Evolutionary conservation across 2,888 invertebrate genomes (phyloP), one percentile per base, ranked within the genome.

Genomic region (Lacanobia wlatinum): DNA sequence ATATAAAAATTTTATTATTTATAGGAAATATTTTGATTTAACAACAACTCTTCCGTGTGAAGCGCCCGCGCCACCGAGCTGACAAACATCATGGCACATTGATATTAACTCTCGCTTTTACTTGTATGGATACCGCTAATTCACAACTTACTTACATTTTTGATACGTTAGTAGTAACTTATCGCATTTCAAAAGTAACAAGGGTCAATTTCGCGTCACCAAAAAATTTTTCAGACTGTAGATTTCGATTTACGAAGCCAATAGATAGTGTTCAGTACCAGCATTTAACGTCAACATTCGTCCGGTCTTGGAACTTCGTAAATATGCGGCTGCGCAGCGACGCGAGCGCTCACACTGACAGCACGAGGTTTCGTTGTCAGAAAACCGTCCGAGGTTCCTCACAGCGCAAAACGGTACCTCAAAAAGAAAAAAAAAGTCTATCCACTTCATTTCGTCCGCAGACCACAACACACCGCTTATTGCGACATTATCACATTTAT

Each of bases 11-110:
- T 95, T 96, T 85, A 85, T 94, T 96, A 96, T 96, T 85, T 96
- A 94, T 96, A 96, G 96, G 96, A 96, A 95, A 96, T 96, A 95
- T 96, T 96, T 96, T 95, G 95, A 95, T 95, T 95, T 92, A 95
- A 96, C 95, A 95, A 95, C 94, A 94, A 91, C 90, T 90, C 87
- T 87, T 84, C 89, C 83, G 89, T 77, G 90, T 86, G 87, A 82
- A 82, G 82, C 90, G 88, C 89, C 88, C 88, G 90, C 91, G 88
- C 87, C 89, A 77, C 74, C 76, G 73, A 86, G 78, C 80, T 81
- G 84, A 80, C 87, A 38, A 74, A 73, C 74, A 70, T 67, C 87
- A 95, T 95, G 95, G 95, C 95, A 95, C 95, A 91, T 89, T 86
- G 79, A 80, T 85, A 80, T 80, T 69, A 73, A 80, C 59, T 64